These are phyloP conservation scores for Prorops nasuta DNA, from an alignment of 1,140 invertebrate genomes.

Conservation along the genomic window DNA sequence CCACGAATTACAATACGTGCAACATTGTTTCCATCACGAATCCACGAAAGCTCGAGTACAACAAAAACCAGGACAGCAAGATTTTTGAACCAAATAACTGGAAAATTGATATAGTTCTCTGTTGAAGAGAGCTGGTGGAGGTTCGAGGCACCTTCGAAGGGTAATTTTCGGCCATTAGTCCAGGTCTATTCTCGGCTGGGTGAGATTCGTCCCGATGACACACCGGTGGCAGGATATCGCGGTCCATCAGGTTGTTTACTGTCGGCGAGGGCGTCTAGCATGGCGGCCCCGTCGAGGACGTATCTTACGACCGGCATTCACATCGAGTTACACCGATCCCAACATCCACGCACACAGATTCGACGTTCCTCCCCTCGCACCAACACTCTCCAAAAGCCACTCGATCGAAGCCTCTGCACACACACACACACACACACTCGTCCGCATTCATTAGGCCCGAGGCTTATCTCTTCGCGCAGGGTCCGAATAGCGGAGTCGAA, in stretches of 20 bases:
- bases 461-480: no score
- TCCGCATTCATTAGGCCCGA: neutral
- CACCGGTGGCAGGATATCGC: conserved; percentile 44
- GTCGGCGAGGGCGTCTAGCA: conserved; percentile 42
- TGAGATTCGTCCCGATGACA: conserved; percentile 32
- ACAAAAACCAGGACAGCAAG: no score
- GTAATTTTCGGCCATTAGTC: conserved; percentile 14
- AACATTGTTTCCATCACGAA: no score
- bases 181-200: conserved; percentile 3
- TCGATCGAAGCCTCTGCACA: neutral
- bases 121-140: no score
- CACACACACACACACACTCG: neutral
- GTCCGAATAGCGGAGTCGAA: neutral
- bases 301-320: conserved; percentile 49
- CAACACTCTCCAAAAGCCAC: no score
- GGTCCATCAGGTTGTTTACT: conserved; percentile 51
- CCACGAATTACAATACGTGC: no score
- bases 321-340: conserved; percentile 15
- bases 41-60: no score
- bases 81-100: no score
- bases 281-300: conserved; percentile 44
- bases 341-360: no score
- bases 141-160: conserved; percentile 2
- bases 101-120: no score
- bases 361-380: no score